These are phyloP conservation scores for Oryzias javanicus DNA, from an alignment of 2,113 vertebrate species.

Conservation along the genomic window DNA sequence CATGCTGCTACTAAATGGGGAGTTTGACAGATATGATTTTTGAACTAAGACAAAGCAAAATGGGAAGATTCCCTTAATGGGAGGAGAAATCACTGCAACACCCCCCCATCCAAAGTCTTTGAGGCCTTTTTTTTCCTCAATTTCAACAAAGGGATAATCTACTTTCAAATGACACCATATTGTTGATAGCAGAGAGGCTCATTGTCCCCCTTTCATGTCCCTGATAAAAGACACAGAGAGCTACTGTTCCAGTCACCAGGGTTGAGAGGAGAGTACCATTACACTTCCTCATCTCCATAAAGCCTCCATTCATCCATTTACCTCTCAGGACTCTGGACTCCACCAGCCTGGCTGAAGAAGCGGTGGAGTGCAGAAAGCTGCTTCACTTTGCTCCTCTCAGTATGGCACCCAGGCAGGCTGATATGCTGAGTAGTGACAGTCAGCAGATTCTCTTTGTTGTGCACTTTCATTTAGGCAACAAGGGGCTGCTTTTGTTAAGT, in stretches of 20 bases:
- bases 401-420: slow-evolving; percentile 53
- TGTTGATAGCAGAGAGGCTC: slow-evolving; percentile 75
- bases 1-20: slow-evolving; percentile 48
- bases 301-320: slow-evolving; percentile 75
- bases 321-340: slow-evolving; percentile 68
- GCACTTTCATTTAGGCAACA: slow-evolving; percentile 75
- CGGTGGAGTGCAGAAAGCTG: slow-evolving; percentile 64
- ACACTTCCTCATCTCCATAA: slow-evolving; percentile 76
- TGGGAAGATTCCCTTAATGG: slow-evolving; percentile 56
- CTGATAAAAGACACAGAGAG: slow-evolving; percentile 75
- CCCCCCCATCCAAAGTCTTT: slow-evolving; percentile 66
- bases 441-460: slow-evolving; percentile 73
- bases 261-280: slow-evolving; percentile 70
- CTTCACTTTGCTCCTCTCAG: slow-evolving; percentile 50
- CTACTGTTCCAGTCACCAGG: slow-evolving; percentile 65
- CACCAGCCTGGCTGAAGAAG: slow-evolving; percentile 67
- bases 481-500: slow-evolving; percentile 69
- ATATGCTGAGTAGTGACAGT: slow-evolving; percentile 71
- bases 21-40: slow-evolving; percentile 66
- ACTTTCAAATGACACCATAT: slow-evolving; percentile 76
- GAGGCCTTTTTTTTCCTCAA: slow-evolving; percentile 66
- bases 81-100: slow-evolving; percentile 64
- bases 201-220: slow-evolving; percentile 73
- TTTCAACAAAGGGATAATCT: slow-evolving; percentile 76
- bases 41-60: slow-evolving; percentile 65